Evolutionary conservation across 2,888 invertebrate species (phyloP).

Genomic region (Pandemis heparana): DNA sequence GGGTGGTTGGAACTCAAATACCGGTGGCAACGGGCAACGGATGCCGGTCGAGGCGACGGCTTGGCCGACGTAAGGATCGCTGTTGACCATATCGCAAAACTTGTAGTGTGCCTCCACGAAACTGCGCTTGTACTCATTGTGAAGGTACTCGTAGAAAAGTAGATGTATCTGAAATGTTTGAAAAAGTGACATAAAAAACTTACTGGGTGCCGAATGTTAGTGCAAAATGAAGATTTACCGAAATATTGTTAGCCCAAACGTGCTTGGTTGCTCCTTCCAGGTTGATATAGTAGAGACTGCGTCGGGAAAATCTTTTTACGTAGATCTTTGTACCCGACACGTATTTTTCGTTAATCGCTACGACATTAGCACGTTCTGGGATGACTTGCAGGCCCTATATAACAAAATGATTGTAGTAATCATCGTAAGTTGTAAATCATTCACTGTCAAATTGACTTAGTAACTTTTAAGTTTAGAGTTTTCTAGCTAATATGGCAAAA

Average conservation of each 20-base stretch:
- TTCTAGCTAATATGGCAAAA: too few species aligned
- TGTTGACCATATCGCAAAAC: conserved; percentile 26
- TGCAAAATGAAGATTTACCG: conserved; percentile 1
- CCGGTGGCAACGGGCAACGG: conserved; percentile 25
- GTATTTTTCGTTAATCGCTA: neutral
- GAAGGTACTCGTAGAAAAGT: conserved; percentile 31
- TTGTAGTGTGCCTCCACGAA: conserved; percentile 38
- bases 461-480: too few species aligned
- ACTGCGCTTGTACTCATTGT: conserved; percentile 39
- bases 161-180: neutral
- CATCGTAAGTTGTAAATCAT: too few species aligned
- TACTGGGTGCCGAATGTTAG: neutral
- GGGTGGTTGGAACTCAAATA: neutral
- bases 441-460: too few species aligned
- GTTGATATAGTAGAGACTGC: conserved; percentile 6
- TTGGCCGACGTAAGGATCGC: conserved; percentile 14
- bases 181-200: neutral
- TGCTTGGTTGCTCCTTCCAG: neutral
- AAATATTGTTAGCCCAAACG: conserved; percentile 5
- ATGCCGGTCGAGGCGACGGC: conserved; percentile 1
- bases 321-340: neutral
- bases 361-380: conserved; percentile 7
- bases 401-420: too few species aligned
- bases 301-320: conserved; percentile 1
- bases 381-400: conserved; percentile 15